A percentile compares a stretch with the other conserved stretches of the same genome.
Evolutionary conservation across 2,113 vertebrate species (phyloP).

Genomic region (Semicossyphus pulcher): DNA sequence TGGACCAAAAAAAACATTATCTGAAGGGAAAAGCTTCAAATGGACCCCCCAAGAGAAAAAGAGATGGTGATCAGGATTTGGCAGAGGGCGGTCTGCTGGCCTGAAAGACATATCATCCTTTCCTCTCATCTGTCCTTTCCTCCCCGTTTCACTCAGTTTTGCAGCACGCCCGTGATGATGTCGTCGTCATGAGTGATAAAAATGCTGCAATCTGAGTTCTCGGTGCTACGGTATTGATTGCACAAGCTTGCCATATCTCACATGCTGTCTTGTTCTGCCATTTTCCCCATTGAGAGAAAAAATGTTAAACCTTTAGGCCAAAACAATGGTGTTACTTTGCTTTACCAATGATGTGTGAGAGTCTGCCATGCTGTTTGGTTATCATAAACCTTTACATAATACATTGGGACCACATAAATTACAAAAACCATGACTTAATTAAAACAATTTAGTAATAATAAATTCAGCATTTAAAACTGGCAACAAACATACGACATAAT

Average conservation of each 20-base stretch:
- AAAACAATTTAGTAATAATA: slow-evolving; percentile 3
- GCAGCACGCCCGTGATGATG: not conserved
- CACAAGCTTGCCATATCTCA: not conserved
- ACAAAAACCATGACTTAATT: not conserved
- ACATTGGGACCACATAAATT: too few species aligned
- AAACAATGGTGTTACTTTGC: too few species aligned
- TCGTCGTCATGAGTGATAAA: slow-evolving; percentile 13
- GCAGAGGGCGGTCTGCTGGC: slow-evolving; percentile 27
- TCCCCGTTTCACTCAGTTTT: not conserved
- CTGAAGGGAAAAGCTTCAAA: slow-evolving; percentile 34
- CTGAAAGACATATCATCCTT: not conserved
- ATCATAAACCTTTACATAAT: too few species aligned
- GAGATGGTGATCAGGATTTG: slow-evolving; percentile 27
- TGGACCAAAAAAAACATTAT: slow-evolving; percentile 9
- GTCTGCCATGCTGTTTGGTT: too few species aligned
- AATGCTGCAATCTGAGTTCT: not conserved
- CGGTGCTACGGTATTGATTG: not conserved
- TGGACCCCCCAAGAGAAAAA: slow-evolving; percentile 31
- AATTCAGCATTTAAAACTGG: slow-evolving; percentile 2
- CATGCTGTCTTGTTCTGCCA: not conserved
- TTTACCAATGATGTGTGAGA: not conserved
- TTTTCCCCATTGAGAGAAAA: too few species aligned
- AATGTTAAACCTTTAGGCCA: not conserved
- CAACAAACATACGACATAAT: too few species aligned
- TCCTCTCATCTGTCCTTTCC: slow-evolving; percentile 10